These are phyloP conservation scores for Platyscapa corneri DNA, from an alignment of 1,140 invertebrate genomes.

Conservation along the genomic window DNA sequence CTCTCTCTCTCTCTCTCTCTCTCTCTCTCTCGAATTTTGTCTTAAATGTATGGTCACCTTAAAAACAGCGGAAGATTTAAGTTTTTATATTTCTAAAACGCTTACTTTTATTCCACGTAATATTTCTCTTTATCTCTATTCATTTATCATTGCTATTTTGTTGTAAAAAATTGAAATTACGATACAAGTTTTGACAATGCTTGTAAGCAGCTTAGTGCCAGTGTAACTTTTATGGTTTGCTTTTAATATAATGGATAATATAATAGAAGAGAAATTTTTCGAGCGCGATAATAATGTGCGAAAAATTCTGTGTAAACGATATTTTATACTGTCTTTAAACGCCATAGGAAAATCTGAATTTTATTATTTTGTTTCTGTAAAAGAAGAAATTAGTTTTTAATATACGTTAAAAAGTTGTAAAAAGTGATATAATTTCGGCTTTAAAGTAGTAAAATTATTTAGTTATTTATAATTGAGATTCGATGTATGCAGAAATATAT, in stretches of 20 bases:
- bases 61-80: not conserved
- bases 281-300: not conserved
- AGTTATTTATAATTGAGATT: too few relatives aligned
- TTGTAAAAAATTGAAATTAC: not conserved
- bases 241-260: not conserved
- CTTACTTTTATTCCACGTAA: not conserved
- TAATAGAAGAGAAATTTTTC: not conserved
- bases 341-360: too few relatives aligned
- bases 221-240: not conserved
- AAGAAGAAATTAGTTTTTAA: too few relatives aligned
- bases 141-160: not conserved
- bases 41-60: not conserved
- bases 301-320: too few relatives aligned
- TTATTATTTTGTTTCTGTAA: too few relatives aligned
- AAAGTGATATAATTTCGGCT: too few relatives aligned
- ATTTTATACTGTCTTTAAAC: too few relatives aligned
- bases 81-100: not conserved
- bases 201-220: not conserved
- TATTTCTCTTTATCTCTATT: not conserved
- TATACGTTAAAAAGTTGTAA: too few relatives aligned
- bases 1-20: constrained; percentile 23
- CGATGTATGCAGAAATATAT: too few relatives aligned
- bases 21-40: not conserved
- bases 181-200: too few relatives aligned
- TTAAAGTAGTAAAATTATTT: too few relatives aligned